Evolutionary conservation across 2,797 vertebrate species (phyloP).

Genomic region (Aldrovandia affinis): DNA sequence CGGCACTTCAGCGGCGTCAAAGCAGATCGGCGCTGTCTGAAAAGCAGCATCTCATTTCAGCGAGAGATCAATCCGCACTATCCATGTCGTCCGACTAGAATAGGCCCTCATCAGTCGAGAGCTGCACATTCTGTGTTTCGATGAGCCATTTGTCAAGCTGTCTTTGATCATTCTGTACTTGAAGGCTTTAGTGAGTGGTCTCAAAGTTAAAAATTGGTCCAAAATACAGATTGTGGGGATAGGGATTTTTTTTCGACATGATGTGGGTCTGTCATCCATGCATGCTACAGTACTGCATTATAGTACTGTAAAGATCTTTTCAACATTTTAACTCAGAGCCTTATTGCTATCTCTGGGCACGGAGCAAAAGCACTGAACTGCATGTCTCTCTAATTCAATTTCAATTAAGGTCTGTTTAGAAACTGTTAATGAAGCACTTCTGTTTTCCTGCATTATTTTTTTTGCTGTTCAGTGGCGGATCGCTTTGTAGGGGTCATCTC

Average conservation of each 20-base stretch:
- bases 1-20: background rate
- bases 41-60: background rate
- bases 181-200: background rate
- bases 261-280: background rate
- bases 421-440: background rate
- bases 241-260: background rate
- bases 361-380: background rate
- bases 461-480: background rate
- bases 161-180: background rate
- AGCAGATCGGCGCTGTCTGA: background rate
- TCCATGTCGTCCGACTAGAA: slow-evolving; percentile 4
- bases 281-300: background rate
- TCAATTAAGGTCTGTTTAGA: background rate
- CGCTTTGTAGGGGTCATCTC: background rate
- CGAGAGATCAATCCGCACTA: background rate
- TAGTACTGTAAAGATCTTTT: background rate
- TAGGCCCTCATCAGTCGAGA: background rate
- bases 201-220: background rate
- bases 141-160: background rate
- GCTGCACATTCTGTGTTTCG: background rate
- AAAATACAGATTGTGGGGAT: background rate
- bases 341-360: background rate
- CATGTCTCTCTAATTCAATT: background rate
- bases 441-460: background rate
- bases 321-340: background rate